Base-by-base conservation (phyloP, 2,113 vertebrate species). In the Poeciliopsis prolifica region DNA sequence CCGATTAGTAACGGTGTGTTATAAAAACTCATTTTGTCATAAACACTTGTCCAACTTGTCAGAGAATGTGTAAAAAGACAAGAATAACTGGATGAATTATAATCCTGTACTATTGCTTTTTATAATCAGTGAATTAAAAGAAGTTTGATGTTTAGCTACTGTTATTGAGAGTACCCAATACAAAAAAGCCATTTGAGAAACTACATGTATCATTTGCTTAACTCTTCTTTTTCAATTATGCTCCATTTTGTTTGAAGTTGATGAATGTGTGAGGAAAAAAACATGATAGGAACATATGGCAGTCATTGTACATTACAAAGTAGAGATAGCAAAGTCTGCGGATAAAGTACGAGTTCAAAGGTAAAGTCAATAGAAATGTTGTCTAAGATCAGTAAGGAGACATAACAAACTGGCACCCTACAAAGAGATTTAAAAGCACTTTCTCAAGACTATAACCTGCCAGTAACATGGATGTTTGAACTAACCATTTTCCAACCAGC, bases 1-100 rank as follows among this genome's bases (percentile, higher is more conserved):
- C 35, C 64, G 35, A 74, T 81, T 74, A 74, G 65, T 44, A 71
- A 72, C 77, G 44, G 12, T 24, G 33, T 29, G 37, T 33, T 68
- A 72, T 70, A 64, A 42, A 31, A 22, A 69, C 7, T 68, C 0
- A 19, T 62, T 83, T 51, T 31, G 11, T 44, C 44, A 67, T 72
- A 71, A 80, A 69, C 37, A 76, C 62, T 72, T 11, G 2, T 60
- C 72, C 42, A 65, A 30, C 65, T 35, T 51, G 4, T 31, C 19
- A 67, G 37, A 61, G 8, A 19, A 65, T 42, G 5, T 33, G 62
- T 62, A 42, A 54, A 72, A 13, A 9, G 17, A 74, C 19, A 5
- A 5, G 70, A 63, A 30, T 33, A 60, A 19, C 33, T 29, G 26
- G 13, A 51, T 35, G 61, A 70, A 70, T 61, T 33, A 51, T 1